These are phyloP conservation scores for Chloebia gouldiae DNA, from an alignment of 2,113 vertebrate genomes.

Conservation along the genomic window DNA sequence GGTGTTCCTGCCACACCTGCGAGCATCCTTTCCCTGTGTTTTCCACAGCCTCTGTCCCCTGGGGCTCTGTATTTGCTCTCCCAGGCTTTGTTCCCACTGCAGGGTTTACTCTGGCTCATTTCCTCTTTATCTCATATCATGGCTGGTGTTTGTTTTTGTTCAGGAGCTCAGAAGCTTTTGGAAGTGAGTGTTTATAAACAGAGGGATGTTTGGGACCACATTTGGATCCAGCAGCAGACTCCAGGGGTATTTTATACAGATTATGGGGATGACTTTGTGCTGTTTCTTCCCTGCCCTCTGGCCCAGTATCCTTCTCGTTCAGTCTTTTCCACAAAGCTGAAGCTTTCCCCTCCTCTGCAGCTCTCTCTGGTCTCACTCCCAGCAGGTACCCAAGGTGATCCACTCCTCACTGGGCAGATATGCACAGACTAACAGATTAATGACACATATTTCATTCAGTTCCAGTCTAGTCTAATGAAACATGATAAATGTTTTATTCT, in stretches of 20 bases:
- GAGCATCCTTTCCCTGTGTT: not conserved
- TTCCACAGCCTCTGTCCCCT: not conserved
- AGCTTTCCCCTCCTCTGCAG: not conserved
- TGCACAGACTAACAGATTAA: not conserved
- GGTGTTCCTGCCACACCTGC: rapidly evolving
- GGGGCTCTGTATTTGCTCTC: not conserved
- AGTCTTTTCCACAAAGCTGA: not conserved
- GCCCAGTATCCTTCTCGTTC: not conserved
- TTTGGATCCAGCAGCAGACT: not conserved
- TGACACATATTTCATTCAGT: not conserved
- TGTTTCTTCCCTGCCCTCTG: not conserved
- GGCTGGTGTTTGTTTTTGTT: conserved; percentile 23
- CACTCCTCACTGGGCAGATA: not conserved
- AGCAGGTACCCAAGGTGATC: not conserved
- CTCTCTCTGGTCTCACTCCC: not conserved
- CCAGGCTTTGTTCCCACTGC: not conserved
- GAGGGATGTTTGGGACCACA: not conserved
- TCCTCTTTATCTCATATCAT: conserved; percentile 8
- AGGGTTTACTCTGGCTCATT: not conserved
- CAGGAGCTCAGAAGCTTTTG: conserved; percentile 34
- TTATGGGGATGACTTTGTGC: not conserved
- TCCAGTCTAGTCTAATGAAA: not conserved
- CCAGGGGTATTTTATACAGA: not conserved
- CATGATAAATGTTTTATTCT: not conserved
- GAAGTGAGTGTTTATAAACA: conserved; percentile 23